Evolutionary conservation across 1,140 invertebrate genomes (phyloP).

Genomic region (Ceratitis capitata): DNA sequence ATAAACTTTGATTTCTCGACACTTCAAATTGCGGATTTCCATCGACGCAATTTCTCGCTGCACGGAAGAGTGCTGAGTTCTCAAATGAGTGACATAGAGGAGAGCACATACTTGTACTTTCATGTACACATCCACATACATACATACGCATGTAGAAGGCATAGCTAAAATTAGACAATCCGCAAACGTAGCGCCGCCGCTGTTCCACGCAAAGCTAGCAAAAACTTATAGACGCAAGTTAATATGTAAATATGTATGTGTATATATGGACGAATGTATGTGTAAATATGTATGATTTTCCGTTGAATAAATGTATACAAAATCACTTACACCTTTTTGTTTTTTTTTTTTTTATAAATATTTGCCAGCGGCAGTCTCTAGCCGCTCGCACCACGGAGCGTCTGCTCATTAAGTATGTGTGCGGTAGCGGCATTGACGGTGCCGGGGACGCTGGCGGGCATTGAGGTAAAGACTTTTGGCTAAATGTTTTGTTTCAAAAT

Average conservation of each 20-base stretch:
- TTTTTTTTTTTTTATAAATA: too few species aligned
- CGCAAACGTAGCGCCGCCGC: neutral
- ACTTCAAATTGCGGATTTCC: neutral
- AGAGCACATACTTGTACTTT: neutral
- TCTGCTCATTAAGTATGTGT: neutral
- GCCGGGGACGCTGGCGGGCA: neutral
- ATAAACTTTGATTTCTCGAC: neutral
- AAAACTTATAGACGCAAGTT: neutral
- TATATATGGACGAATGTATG: neutral
- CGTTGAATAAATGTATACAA: neutral
- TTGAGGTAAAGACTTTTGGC: neutral
- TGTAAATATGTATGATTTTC: neutral
- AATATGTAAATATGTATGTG: neutral
- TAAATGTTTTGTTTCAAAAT: slow-evolving; percentile 35
- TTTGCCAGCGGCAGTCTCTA: neutral
- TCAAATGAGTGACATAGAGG: neutral
- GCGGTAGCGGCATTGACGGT: neutral
- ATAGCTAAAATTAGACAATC: slow-evolving; percentile 31
- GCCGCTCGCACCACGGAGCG: neutral
- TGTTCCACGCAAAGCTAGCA: neutral
- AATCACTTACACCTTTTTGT: neutral
- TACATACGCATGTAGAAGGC: neutral
- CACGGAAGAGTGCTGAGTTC: neutral
- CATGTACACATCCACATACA: neutral
- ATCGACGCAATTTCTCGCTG: neutral